Evolutionary conservation across 2,797 vertebrate species (phyloP), one percentile per base, ranked within the genome.

Genomic region (Pipistrellus pipistrellus): DNA sequence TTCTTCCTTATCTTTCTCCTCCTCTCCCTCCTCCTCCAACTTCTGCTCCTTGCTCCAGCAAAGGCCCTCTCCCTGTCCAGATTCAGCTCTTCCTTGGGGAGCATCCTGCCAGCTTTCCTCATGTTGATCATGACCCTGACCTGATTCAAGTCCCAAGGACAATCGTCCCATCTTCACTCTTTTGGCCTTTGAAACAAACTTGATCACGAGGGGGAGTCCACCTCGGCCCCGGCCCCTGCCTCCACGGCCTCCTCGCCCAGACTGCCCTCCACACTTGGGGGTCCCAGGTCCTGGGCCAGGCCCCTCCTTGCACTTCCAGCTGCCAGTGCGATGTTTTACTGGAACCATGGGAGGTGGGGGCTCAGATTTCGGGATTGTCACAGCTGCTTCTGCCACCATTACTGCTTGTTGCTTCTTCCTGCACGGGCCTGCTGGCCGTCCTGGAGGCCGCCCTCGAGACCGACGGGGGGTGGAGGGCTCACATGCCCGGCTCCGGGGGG

Each of bases 71-170:
- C 71, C 95, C 93, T 92, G 95, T 59, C 46, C 92, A 94, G 96
- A 93, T 88, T 57, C 97, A 90, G 53, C 51, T 96, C 72, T 95
- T 95, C 76, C 94, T 92, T 92, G 96, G 55, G 96, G 88, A 32
- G 86, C 80, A 88, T 96, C 96, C 88, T 96, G 97, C 82, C 95
- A 95, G 88, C 83, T 97, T 98, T 98, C 88, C 85, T 93, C 84
- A 91, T 23, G 15, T 96, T 81, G 96, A 98, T 98, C 77, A 98
- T n/a, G 97, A 97, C 98, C 99, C 99, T 99, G 99, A 98, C 98
- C 99, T 99, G 95, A 99, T 98, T 82, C 98, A 98, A 95, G 98
- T 98, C 93, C 98, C 98, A 96, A 98, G 69, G 97, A 98, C 97
- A 99, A 98, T 85, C 98, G 98, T 94, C 98, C 98, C 64, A 97